Evolutionary conservation across 2,797 vertebrate genomes (phyloP).

Genomic region (Cichlasoma orientale): DNA sequence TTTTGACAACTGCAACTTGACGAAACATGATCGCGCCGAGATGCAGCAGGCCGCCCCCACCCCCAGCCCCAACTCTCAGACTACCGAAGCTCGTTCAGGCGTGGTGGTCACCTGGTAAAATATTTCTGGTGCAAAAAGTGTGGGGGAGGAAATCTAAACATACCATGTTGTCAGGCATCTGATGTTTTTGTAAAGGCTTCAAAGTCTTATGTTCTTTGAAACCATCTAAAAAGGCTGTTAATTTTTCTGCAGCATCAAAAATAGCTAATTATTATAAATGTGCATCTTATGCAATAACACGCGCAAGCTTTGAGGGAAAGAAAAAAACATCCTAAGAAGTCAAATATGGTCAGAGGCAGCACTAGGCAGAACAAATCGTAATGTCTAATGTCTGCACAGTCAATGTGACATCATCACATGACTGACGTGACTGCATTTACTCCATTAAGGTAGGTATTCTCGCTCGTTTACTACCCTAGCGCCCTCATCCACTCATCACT

Average conservation of each 20-base stretch:
- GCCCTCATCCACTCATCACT: background rate
- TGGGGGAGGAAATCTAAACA: slow-evolving; percentile 4
- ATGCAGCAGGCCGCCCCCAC: slow-evolving; percentile 2
- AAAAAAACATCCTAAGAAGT: background rate
- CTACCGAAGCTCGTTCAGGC: slow-evolving; percentile 38
- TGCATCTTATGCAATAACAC: background rate
- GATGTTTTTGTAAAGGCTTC: background rate
- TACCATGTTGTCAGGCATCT: background rate
- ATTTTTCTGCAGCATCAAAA: background rate
- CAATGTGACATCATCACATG: slow-evolving; percentile 65
- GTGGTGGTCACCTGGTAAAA: slow-evolving; percentile 53
- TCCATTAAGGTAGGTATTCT: slow-evolving; percentile 44
- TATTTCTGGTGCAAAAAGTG: slow-evolving; percentile 14
- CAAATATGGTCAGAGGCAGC: background rate
- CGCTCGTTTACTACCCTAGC: slow-evolving; percentile 30
- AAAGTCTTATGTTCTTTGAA: background rate
- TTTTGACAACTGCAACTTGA: slow-evolving; percentile 33
- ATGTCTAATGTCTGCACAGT: slow-evolving; percentile 25
- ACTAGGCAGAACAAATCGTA: background rate
- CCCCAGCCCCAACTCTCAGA: background rate
- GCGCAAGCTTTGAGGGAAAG: background rate
- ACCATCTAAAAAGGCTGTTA: background rate
- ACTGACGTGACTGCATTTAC: slow-evolving; percentile 58
- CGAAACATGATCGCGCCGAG: slow-evolving; percentile 50
- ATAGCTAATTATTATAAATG: background rate